phyloP scores from a whole-genome alignment of 2,113 vertebrate genomes.

The Indri indri region DNA sequence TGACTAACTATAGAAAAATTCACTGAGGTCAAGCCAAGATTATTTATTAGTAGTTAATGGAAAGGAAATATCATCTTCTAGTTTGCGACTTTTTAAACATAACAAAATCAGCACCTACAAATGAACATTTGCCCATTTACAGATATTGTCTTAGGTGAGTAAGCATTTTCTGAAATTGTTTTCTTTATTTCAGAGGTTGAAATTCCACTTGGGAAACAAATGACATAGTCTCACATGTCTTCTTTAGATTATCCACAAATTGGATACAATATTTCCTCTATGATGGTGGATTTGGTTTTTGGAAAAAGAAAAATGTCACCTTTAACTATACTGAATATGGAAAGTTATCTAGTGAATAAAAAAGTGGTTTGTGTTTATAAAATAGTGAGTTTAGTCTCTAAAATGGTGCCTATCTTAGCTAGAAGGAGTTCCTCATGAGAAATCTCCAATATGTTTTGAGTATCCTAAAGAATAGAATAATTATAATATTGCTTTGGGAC shows the following conservation, averaged over 20 bases:
- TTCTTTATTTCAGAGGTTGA: background rate
- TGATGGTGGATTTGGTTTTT: background rate
- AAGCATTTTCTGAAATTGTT: background rate
- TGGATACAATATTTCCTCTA: background rate
- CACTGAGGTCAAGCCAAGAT: background rate
- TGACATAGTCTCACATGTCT: background rate
- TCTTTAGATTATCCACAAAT: background rate
- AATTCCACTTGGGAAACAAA: background rate
- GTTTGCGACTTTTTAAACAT: background rate
- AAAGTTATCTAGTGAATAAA: background rate
- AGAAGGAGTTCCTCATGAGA: background rate
- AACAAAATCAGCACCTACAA: background rate
- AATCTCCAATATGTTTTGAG: background rate
- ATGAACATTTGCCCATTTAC: background rate
- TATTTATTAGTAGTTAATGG: background rate
- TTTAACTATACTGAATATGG: background rate
- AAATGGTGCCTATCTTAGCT: background rate
- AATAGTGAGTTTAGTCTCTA: background rate
- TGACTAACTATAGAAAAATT: background rate
- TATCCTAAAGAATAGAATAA: background rate
- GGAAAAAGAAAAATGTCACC: background rate
- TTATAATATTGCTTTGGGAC: background rate
- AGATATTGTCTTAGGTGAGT: background rate
- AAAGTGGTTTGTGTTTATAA: background rate
- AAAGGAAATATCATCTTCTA: background rate